Conservation (phyloP, 2,888 invertebrate genomes). For the Isoperla grammatica region DNA sequence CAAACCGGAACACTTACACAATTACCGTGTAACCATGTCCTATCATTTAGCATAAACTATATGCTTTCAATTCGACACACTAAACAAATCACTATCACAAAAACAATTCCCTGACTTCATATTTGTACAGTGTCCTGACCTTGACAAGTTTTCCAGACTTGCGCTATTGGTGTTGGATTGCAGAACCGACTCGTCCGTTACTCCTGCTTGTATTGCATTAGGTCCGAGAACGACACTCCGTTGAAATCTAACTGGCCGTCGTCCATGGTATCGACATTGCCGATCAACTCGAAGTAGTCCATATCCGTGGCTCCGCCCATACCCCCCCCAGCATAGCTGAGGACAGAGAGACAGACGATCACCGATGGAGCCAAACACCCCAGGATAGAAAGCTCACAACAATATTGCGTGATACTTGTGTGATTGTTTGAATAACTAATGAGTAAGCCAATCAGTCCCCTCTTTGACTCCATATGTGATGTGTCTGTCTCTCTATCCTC, state of each 20-base stretch:
- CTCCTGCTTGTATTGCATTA: no score
- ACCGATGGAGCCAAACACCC: background rate
- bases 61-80: no score
- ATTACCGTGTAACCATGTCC: no score
- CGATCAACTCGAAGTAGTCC: constrained; percentile 34
- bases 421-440: background rate
- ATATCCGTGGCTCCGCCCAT: constrained; percentile 27
- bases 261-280: constrained; percentile 30
- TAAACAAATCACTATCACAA: no score
- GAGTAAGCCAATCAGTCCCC: constrained; percentile 24
- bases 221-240: constrained; percentile 4
- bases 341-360: constrained; percentile 25
- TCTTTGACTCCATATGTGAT: constrained; percentile 27
- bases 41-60: no score
- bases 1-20: no score
- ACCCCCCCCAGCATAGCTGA: constrained; percentile 23
- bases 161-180: no score
- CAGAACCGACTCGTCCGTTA: no score
- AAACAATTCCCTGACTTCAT: no score
- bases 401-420: background rate
- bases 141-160: no score
- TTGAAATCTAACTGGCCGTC: constrained; percentile 31
- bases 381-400: background rate
- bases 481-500: constrained; percentile 29
- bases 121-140: no score